These are phyloP conservation scores for Drosophila dives DNA, from an alignment of 2,888 invertebrate genomes.

Conservation along the genomic window DNA sequence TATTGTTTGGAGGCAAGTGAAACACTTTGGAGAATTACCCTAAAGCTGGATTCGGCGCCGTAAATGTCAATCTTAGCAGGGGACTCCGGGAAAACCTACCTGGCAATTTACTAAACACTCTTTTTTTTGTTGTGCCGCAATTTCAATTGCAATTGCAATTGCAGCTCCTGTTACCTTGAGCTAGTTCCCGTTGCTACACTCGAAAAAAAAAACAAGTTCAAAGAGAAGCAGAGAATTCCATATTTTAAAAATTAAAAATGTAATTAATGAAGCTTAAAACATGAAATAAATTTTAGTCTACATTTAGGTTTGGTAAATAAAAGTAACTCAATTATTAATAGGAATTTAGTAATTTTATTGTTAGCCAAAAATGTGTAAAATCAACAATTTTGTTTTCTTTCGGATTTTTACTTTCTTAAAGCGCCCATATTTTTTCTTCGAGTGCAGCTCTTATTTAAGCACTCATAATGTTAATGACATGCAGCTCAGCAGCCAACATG, in stretches of 20 bases:
- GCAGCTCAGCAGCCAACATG: slow-evolving; percentile 61
- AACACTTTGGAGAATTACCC: slow-evolving; percentile 79
- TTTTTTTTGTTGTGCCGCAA: slow-evolving; percentile 11
- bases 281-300: no score
- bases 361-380: background rate
- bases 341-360: no score
- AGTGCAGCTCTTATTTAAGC: slow-evolving; percentile 56
- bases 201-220: background rate
- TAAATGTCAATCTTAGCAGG: slow-evolving; percentile 53
- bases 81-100: background rate
- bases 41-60: slow-evolving; percentile 14
- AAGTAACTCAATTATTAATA: background rate
- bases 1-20: slow-evolving; percentile 79
- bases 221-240: background rate
- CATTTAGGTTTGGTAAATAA: background rate
- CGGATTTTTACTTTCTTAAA: background rate
- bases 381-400: background rate
- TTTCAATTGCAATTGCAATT: slow-evolving; percentile 49
- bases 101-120: slow-evolving; percentile 52
- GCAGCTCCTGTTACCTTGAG: slow-evolving; percentile 79
- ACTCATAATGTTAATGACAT: slow-evolving; percentile 82
- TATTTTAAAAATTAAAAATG: no score
- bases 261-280: no score
- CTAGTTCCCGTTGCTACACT: slow-evolving; percentile 36
- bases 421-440: background rate